Evolutionary conservation across 2,113 vertebrate species (phyloP), one percentile per base, ranked within the genome.

Genomic region (Halichoerus grypus): DNA sequence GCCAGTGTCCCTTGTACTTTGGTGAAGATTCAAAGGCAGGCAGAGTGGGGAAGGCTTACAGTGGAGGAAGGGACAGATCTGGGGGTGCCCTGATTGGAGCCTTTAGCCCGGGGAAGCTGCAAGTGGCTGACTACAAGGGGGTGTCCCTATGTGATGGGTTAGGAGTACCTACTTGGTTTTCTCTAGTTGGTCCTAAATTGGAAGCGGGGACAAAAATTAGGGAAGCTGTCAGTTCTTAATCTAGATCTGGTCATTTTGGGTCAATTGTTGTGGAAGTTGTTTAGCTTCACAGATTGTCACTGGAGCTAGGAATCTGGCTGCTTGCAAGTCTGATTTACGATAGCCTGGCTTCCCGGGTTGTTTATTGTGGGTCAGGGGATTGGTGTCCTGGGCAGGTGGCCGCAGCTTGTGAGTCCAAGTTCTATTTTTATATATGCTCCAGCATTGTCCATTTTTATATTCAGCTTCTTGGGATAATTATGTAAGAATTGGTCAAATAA

Each of bases 81-180:
- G 1, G 46, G 33, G 63, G 31, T 3, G 42, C 10, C 9, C 36
- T 15, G 69, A 46, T 9, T 5, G 9, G 59, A 39, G n/a, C 51
- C 51, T 61, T 31, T 39, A 55, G 57, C 39, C 42, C 5, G 1
- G 80, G 55, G 61, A 85, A 36, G 39, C 89, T 13, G 26, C 1
- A 15, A n/a, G 77, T 3, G n/a, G 51, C 42, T 57, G 0, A 6
- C 46, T 33, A 61, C 33, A n/a, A 51, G 1, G 0, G 14, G 16
- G 0, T 22, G 21, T 19, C 51, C 51, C 46, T n/a, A 4, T 5
- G 26, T 74, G 76, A 63, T 28, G 11, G 36, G 69, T 61, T 63
- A 36, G 61, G 72, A 19, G n/a, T 1, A 9, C 4, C 12, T 19
- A 24, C 18, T 28, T 24, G 63, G n/a, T 36, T 84, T 77, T 33